A percentile compares a stretch with the other conserved stretches of the same genome.
Evolutionary conservation across 2,113 vertebrate species (phyloP).

Genomic region (Pseudorhombus dupliciocellatus): DNA sequence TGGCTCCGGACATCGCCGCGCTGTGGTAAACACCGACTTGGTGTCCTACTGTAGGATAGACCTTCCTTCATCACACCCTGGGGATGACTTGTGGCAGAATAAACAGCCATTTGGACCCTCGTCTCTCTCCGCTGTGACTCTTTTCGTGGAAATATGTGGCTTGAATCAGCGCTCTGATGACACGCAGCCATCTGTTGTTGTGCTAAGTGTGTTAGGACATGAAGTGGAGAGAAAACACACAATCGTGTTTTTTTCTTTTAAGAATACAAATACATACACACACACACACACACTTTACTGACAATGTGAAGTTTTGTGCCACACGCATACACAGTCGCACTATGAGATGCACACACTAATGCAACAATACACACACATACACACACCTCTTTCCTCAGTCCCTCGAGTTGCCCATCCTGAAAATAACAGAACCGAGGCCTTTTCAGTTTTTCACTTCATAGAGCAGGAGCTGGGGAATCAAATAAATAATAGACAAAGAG

Average conservation of each 20-base stretch:
- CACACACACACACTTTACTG: conserved; percentile 5
- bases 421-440: conserved; percentile 75
- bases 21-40: conserved; percentile 59
- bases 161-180: conserved; percentile 81
- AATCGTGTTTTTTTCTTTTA: conserved; percentile 19
- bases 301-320: conserved; percentile 18
- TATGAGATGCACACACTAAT: conserved; percentile 31
- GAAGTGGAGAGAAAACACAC: conserved; percentile 71
- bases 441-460: conserved; percentile 77
- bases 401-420: conserved; percentile 68
- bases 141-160: conserved; percentile 75
- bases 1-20: conserved; percentile 50
- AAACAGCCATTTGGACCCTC: conserved; percentile 81
- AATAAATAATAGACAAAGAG: conserved; percentile 80
- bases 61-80: conserved; percentile 76
- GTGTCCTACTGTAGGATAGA: conserved; percentile 76
- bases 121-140: conserved; percentile 74
- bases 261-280: conserved; percentile 49
- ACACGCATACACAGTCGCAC: conserved; percentile 35
- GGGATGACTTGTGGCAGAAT: conserved; percentile 78
- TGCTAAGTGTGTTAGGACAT: conserved; percentile 79
- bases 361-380: conserved; percentile 32
- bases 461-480: conserved; percentile 67
- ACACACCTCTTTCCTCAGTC: conserved; percentile 36
- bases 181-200: conserved; percentile 82